Base-by-base conservation (phyloP, 2,888 invertebrate genomes). In the Folsomia candida region DNA sequence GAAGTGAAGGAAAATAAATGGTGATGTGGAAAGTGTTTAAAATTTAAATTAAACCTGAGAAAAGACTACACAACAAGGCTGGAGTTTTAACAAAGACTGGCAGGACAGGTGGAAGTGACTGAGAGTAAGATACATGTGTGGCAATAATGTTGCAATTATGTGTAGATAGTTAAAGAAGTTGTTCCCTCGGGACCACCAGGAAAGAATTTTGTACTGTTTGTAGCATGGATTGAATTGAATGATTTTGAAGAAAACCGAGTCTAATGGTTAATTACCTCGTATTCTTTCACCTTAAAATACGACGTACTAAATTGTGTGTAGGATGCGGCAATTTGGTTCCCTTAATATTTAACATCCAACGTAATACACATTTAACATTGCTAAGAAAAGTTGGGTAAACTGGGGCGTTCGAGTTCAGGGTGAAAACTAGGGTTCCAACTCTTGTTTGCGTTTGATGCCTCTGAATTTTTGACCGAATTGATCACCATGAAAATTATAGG, bases 121-220 rank as follows among this genome's bases (percentile, higher is more conserved):
- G n/a, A n/a, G n/a, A n/a, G 20, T 14, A 54, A 54, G 54, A 54
- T 54, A 54, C n/a, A 54, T n/a, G 20, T 54, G 54, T 54, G 54
- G 54, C 54, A 54, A 54, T 60, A 60, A 60, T 60, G 60, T 60
- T 60, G 60, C 60, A 60, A 60, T 60, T 60, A 60, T 60, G 60
- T 60, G 60, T 60, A 60, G 60, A 60, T 26, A 26, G 60, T 60
- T 60, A 60, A 60, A 60, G 60, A 60, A 60, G 60, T 60, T 60
- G 60, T 60, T 60, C 24, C 26, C 27, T 24, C 9, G 3, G 27
- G 60, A 60, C 60, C 60, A 60, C 60, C 60, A 60, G 24, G 60
- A 24, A 26, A 26, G 60, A 60, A 60, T 60, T 22, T 60, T 60
- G 60, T 11, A 60, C 18, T 37, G 4, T 37, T 37, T 14, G 37